Evolutionary conservation across 2,888 invertebrate genomes (phyloP), one percentile per base, ranked within the genome.

Genomic region (Congeria kusceri): DNA sequence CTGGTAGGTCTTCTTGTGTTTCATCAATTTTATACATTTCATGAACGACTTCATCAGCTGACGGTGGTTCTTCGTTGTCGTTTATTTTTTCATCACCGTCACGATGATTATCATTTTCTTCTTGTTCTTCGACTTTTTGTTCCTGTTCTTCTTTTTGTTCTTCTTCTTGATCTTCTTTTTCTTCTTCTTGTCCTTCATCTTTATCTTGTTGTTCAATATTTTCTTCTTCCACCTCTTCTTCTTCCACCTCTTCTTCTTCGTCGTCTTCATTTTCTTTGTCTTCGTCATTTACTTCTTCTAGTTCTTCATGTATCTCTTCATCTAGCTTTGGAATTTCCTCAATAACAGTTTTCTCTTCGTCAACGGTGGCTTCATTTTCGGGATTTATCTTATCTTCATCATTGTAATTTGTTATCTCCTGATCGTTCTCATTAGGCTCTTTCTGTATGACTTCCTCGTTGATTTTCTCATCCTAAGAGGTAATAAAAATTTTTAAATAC

Each of bases 271-370:
- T 27, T 15, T n/a, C 7, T 1, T 61, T 61, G 9, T 59, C 29
- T 64, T 61, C 56, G 20, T 46, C 32, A 13, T 53, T 49, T 27
- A 46, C 66, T 20, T 76, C 64, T 39, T 64, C 47, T 56, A 25
- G 5, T 57, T 71, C 25, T 44, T 62, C 62, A 18, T 57, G 27
- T n/a, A 20, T 27, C 23, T 66, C 29, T 28, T 66, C 56, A 32
- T 0, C 4, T 20, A 20, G 18, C 0, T 49, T 39, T 23, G 27
- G 7, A n/a, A n/a, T n/a, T 9, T 32, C 32, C 13, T 58, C 67
- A 67, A 27, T 44, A 5, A 32, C 58, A 44, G 58, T 13, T 39
- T 56, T 15, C 32, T 62, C 62, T 9, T 18, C 20, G n/a, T 62
- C 23, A 28, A 23, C 53, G 7, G 56, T 44, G 44, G 1, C 20